Evolutionary conservation across 2,797 vertebrate genomes (phyloP), one percentile per base, ranked within the genome.

Genomic region (Melopsittacus undulatus): DNA sequence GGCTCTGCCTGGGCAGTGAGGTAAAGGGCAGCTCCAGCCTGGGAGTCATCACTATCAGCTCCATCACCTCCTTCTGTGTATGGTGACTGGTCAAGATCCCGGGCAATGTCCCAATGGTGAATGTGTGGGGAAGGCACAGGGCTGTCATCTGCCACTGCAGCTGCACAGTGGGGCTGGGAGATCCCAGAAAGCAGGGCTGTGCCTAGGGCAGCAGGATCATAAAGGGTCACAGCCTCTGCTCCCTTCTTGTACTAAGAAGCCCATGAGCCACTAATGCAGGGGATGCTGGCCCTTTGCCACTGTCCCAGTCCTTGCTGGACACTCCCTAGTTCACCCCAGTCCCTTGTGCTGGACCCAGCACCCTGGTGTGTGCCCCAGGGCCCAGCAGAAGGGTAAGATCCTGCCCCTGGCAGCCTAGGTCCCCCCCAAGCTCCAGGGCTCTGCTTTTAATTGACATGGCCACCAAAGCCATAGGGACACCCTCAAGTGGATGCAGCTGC

Each of bases 211-310:
- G 32, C 40, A 6, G 40, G 27, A 54, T 34, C 45, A 21, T 5
- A 6, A 21, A 11, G 40, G 40, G 54, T 43, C 54, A 21, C 4
- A 8, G 26, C 38, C 24, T 29, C 15, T 10, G 29, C 34, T 40
- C 29, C 40, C 10, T 63, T 62, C 27, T 2, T 2, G 2, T 20
- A 3, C 27, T 29, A 21, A 34, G 38, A 21, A 57, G 26, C 26
- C 63, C 27, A 34, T 24, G 23, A 36, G 23, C 34, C 56, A 36
- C 56, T 23, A 36, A 56, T 59, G 56, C 34, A 59, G 56, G 34
- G 24, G 54, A 67, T 0, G 1, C 34, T 19, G 26, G 11, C 40
- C 24, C n/a, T 62, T 22, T 3, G 10, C 38, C 2, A 2, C 34
- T 7, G 4, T 32, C 34, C 26, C 2, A 1, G 29, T 18, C 69